Conservation (phyloP, 2,888 invertebrate species). For the Yponomeuta sedellus region DNA sequence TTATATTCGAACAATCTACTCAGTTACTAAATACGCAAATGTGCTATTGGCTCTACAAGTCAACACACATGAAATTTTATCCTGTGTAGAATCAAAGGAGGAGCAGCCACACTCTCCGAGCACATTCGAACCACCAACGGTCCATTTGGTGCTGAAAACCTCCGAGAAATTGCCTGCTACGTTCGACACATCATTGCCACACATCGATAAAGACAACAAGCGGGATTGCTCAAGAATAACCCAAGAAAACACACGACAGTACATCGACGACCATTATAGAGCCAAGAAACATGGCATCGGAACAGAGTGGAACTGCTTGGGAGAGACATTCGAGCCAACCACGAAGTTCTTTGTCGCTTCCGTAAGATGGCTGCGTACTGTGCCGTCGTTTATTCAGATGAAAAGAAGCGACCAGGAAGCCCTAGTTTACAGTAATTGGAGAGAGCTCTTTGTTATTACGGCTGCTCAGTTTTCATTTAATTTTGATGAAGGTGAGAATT, state of each 20-base stretch:
- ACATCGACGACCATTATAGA: not conserved
- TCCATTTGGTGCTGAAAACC: slow-evolving; percentile 43
- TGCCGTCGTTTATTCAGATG: slow-evolving; percentile 85
- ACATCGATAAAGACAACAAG: not conserved
- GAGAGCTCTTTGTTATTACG: slow-evolving; percentile 87
- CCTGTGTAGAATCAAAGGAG: slow-evolving; percentile 18
- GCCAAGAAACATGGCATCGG: not conserved
- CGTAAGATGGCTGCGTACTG: slow-evolving; percentile 87
- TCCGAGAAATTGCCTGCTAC: slow-evolving; percentile 21
- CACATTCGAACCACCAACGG: slow-evolving; percentile 42
- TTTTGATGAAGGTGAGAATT: slow-evolving; percentile 80
- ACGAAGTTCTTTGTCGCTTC: slow-evolving; percentile 85
- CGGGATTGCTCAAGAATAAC: not conserved
- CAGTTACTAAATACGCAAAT: not conserved
- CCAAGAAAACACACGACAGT: not conserved
- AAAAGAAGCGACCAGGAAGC: slow-evolving; percentile 80
- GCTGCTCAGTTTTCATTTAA: slow-evolving; percentile 88
- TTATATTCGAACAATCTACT: no score
- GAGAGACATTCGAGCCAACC: slow-evolving; percentile 82
- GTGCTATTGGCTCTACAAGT: not conserved
- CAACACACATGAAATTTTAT: not conserved
- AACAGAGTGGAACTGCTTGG: slow-evolving; percentile 10
- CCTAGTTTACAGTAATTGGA: slow-evolving; percentile 88
- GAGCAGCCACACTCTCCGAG: slow-evolving; percentile 31
- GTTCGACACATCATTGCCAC: not conserved